phyloP scores from a whole-genome alignment of 2,888 invertebrate genomes.

The Harpagoxenus sublaevis region DNA sequence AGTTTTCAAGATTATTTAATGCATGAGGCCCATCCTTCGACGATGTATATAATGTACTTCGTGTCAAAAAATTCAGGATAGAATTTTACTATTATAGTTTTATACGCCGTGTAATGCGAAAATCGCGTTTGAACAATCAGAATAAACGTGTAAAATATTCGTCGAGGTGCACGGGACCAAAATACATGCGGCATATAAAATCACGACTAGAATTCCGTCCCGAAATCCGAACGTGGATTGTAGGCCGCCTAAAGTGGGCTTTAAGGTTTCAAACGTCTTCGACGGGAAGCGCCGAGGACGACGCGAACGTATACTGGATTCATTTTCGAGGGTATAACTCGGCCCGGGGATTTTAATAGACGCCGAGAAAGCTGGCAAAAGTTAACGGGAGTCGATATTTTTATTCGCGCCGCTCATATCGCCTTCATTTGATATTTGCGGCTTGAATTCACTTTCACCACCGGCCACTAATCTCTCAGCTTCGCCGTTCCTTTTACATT shows the following conservation, averaged over 20 bases:
- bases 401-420: conserved; percentile 34
- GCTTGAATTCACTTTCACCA: conserved; percentile 74
- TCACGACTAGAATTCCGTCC: not conserved
- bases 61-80: not conserved
- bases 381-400: conserved; percentile 28
- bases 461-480: conserved; percentile 49
- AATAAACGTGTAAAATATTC: not conserved
- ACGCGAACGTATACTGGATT: not conserved
- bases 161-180: not conserved
- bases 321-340: not conserved
- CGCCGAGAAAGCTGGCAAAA: conserved; percentile 9
- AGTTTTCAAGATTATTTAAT: not conserved
- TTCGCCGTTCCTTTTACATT: conserved; percentile 18
- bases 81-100: not conserved
- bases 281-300: not conserved
- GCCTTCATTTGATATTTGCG: conserved; percentile 63
- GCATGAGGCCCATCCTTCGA: not conserved
- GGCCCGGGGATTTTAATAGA: not conserved
- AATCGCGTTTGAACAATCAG: not conserved
- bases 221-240: not conserved
- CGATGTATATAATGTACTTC: not conserved
- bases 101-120: not conserved
- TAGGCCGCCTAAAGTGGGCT: not conserved
- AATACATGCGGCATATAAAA: not conserved
- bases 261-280: not conserved